These are phyloP conservation scores for Galleria mellonella DNA, from an alignment of 1,140 invertebrate species.

Conservation along the genomic window DNA sequence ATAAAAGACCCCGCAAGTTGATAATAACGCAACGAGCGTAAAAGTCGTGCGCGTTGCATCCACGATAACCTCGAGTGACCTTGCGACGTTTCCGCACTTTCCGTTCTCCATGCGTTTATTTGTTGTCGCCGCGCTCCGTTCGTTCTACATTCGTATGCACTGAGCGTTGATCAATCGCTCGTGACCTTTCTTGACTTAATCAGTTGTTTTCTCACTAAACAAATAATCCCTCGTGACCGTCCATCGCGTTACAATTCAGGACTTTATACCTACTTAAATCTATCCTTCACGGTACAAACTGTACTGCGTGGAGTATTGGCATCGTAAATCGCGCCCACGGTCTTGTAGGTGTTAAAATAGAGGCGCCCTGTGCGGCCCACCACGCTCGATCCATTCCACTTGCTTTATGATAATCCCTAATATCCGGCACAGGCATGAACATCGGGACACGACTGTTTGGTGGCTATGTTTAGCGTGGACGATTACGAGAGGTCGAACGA, in stretches of 20 bases:
- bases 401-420: slow-evolving; percentile 66
- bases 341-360: slow-evolving; percentile 64
- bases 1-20: slow-evolving; percentile 5
- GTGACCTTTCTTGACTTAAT: too few species aligned
- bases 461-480: slow-evolving; percentile 35
- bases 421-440: slow-evolving; percentile 44
- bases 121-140: neutral
- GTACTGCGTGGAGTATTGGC: slow-evolving; percentile 11
- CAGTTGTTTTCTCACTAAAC: neutral
- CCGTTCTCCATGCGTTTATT: neutral
- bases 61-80: slow-evolving; percentile 14
- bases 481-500: slow-evolving; percentile 3
- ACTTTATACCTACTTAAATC: slow-evolving; percentile 30
- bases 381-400: slow-evolving; percentile 52
- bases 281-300: slow-evolving; percentile 12
- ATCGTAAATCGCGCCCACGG: slow-evolving; percentile 63
- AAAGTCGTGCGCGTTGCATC: slow-evolving; percentile 8
- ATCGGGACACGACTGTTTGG: too few species aligned
- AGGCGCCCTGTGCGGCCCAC: slow-evolving; percentile 56
- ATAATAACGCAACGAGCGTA: slow-evolving; percentile 1
- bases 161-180: too few species aligned
- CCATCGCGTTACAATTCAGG: slow-evolving; percentile 7
- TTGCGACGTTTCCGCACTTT: slow-evolving; percentile 8
- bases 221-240: slow-evolving; percentile 2
- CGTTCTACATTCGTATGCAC: too few species aligned